Percentiles rank a stretch among this genome's conserved stretches.
Conservation (phyloP, 2,113 vertebrate genomes). For the Cephalopterus ornatus region DNA sequence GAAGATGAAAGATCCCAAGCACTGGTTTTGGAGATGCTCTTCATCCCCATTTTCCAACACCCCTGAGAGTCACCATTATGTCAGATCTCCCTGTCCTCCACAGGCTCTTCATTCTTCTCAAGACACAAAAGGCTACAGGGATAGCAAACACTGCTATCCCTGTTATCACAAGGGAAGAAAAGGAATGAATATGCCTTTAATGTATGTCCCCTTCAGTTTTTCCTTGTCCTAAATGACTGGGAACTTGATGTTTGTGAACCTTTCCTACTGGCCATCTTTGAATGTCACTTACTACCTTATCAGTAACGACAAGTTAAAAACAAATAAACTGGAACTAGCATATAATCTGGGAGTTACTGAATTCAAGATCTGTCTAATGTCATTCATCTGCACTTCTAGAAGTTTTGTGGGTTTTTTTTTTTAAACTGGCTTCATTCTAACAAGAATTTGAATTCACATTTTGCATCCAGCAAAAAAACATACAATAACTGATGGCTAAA, state of each 20-base stretch:
- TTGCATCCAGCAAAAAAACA: background rate
- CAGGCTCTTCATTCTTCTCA: background rate
- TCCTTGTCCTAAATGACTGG: background rate
- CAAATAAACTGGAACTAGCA: background rate
- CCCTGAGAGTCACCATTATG: background rate
- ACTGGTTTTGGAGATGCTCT: background rate
- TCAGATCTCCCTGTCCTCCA: background rate
- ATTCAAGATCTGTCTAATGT: background rate
- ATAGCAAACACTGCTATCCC: background rate
- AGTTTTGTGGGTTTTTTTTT: fast-evolving
- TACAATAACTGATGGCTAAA: too few species aligned
- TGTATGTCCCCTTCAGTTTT: background rate
- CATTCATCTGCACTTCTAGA: background rate
- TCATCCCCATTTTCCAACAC: background rate
- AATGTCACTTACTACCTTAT: background rate
- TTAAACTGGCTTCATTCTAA: background rate
- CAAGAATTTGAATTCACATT: background rate
- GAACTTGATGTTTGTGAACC: background rate
- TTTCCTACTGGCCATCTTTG: background rate
- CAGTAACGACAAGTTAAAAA: background rate
- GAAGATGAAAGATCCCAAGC: background rate
- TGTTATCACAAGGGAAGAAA: background rate
- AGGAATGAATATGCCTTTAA: background rate
- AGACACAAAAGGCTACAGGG: background rate
- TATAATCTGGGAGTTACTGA: background rate